Conservation (phyloP, 1,140 invertebrate genomes). For the Nephila pilipes region DNA sequence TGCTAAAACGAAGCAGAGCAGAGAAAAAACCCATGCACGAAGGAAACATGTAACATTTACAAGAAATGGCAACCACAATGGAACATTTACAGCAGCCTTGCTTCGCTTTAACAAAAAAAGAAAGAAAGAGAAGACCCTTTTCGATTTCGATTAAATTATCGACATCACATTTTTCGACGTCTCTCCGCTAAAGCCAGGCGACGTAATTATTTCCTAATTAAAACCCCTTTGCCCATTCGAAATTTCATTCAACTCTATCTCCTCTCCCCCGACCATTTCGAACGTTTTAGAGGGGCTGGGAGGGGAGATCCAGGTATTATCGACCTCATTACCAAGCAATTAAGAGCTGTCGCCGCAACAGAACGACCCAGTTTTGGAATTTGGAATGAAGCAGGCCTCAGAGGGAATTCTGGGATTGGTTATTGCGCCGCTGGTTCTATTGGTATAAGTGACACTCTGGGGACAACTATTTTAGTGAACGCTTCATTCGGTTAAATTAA, state of each 20-base stretch:
- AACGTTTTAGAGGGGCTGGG: not conserved
- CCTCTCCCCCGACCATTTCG: not conserved
- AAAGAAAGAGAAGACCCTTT: not conserved
- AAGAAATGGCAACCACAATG: no score
- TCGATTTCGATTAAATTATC: slow-evolving; percentile 9
- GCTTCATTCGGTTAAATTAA: no score
- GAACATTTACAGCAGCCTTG: no score
- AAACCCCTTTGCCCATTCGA: not conserved
- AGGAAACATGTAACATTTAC: no score
- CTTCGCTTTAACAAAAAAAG: not conserved
- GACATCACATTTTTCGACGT: not conserved
- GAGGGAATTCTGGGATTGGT: no score
- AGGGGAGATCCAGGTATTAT: not conserved
- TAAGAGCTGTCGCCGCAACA: not conserved
- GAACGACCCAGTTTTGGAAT: not conserved
- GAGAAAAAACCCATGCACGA: no score
- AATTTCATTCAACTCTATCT: not conserved
- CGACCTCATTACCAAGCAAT: slow-evolving; percentile 20
- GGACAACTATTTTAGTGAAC: no score
- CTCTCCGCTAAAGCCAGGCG: not conserved
- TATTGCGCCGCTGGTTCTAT: no score
- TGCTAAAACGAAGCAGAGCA: no score
- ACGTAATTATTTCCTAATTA: slow-evolving; percentile 27
- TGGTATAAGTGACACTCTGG: no score
- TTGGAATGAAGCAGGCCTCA: not conserved